Conservation (phyloP, 2,797 vertebrate genomes). For the Nyctibius grandis region DNA sequence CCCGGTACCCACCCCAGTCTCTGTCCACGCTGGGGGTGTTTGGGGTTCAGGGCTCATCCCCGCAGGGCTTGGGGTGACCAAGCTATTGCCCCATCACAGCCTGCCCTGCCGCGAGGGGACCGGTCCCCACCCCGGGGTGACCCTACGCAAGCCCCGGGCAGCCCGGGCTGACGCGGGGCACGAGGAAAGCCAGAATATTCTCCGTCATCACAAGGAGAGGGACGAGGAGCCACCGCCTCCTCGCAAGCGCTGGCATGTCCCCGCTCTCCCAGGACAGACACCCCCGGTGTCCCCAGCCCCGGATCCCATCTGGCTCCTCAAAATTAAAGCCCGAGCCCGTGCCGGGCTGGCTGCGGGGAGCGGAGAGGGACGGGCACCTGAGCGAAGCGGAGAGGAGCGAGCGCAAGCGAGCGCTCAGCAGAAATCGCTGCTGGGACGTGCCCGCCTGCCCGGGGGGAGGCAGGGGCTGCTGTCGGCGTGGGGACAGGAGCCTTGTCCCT, state of each 20-base stretch:
- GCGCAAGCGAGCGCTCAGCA: accelerated
- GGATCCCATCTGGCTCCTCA: neutral
- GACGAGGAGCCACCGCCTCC: accelerated
- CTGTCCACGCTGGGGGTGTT: accelerated
- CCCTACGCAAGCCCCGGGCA: accelerated
- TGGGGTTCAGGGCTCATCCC: neutral
- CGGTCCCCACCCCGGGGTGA: accelerated
- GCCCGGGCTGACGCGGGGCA: too few species aligned
- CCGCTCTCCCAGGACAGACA: neutral
- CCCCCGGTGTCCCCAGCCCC: accelerated
- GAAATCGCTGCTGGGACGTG: accelerated
- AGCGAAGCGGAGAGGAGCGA: neutral
- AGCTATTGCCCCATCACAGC: neutral
- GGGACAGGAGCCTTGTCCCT: neutral
- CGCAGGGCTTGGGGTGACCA: accelerated
- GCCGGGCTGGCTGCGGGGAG: neutral
- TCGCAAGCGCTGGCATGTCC: accelerated
- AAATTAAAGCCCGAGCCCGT: neutral
- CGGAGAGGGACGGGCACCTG: neutral
- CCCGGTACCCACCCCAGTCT: accelerated
- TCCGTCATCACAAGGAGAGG: accelerated
- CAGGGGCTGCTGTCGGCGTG: neutral
- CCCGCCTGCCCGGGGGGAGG: accelerated
- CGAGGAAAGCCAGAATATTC: too few species aligned
- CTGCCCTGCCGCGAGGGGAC: neutral